Evolutionary conservation across 2,113 vertebrate genomes (phyloP).

Genomic region (Gulo gulo): DNA sequence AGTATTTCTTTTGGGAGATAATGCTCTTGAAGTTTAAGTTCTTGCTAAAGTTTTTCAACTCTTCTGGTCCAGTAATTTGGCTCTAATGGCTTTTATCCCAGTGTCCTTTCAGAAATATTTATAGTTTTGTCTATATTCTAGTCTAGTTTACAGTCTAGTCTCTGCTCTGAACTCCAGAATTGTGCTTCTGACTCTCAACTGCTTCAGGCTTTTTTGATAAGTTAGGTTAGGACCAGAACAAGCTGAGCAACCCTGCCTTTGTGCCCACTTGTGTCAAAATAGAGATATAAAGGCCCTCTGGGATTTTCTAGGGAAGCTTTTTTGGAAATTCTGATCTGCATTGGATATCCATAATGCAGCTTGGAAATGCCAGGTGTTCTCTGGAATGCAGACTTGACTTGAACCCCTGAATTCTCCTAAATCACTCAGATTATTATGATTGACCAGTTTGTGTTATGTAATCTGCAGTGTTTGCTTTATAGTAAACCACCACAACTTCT

Average conservation of each 20-base stretch:
- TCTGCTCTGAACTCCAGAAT: background rate
- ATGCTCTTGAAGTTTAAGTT: background rate
- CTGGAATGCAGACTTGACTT: background rate
- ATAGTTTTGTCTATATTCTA: background rate
- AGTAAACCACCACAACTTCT: background rate
- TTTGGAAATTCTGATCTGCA: constrained; percentile 33
- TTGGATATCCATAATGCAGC: background rate
- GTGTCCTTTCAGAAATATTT: background rate
- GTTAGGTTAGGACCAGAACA: background rate
- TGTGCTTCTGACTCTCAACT: background rate
- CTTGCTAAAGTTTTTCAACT: background rate
- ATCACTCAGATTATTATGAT: background rate
- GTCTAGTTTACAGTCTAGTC: background rate
- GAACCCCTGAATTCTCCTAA: constrained; percentile 13
- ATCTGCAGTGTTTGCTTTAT: background rate
- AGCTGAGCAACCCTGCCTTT: background rate
- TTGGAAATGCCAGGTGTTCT: background rate
- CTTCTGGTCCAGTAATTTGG: constrained; percentile 5
- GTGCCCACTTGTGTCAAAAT: background rate
- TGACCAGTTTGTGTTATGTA: background rate
- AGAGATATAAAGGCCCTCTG: background rate
- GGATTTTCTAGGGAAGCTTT: background rate
- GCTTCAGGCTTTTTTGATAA: background rate
- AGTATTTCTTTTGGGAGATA: background rate
- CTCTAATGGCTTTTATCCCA: background rate